phyloP scores from a whole-genome alignment of 2,888 invertebrate genomes.

The Tigriopus californicus region DNA sequence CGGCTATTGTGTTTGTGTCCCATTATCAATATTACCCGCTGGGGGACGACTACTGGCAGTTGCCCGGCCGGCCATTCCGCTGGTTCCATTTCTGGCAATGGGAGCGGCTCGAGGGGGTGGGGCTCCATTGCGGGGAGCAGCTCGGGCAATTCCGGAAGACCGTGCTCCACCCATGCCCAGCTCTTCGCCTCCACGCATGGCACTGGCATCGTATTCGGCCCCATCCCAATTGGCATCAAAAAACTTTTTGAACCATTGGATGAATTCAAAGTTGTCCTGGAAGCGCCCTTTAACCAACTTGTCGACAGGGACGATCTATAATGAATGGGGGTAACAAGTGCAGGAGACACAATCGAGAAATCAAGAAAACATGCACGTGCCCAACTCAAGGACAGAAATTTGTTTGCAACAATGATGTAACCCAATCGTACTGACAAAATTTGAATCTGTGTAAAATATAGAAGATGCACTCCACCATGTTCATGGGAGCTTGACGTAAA shows the following conservation, averaged over 20 bases:
- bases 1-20: too few relatives aligned
- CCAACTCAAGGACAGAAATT: neutral
- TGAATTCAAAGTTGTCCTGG: slow-evolving; percentile 99
- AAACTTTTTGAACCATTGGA: slow-evolving; percentile 99
- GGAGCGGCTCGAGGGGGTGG: too few relatives aligned
- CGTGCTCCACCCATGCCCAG: slow-evolving; percentile 46
- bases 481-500: too few relatives aligned
- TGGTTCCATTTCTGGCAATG: too few relatives aligned
- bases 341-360: slow-evolving; percentile 6
- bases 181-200: slow-evolving; percentile 61
- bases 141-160: too few relatives aligned
- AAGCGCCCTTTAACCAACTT: slow-evolving; percentile 91
- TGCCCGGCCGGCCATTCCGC: too few relatives aligned
- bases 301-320: slow-evolving; percentile 77
- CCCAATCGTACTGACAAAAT: neutral
- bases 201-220: slow-evolving; percentile 74
- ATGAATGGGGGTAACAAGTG: slow-evolving; percentile 20
- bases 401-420: neutral
- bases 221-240: slow-evolving; percentile 97
- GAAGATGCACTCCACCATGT: neutral
- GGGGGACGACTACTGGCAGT: too few relatives aligned
- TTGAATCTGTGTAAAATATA: neutral
- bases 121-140: too few relatives aligned
- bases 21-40: too few relatives aligned
- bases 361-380: slow-evolving; percentile 14